phyloP scores from a whole-genome alignment of 2,797 vertebrate species.

The Sternotherus odoratus region DNA sequence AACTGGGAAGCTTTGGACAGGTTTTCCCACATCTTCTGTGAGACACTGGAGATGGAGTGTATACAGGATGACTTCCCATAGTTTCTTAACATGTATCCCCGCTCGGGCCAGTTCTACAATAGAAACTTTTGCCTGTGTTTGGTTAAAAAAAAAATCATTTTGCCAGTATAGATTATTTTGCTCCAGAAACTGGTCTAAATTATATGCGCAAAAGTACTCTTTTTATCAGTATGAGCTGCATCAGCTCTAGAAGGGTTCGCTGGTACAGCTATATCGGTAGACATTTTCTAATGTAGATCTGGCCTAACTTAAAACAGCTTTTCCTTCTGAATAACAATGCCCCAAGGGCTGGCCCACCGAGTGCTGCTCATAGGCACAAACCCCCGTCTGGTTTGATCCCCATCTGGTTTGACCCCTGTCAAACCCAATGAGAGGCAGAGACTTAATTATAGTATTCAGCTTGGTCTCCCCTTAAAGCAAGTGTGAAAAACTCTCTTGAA shows the following conservation, averaged over 20 bases:
- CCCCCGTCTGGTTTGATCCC: too few species aligned
- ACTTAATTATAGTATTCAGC: not conserved
- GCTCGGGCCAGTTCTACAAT: not conserved
- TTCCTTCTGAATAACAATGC: not conserved
- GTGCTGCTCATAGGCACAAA: not conserved
- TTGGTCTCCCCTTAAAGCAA: not conserved
- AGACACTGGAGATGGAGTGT: not conserved
- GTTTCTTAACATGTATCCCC: not conserved
- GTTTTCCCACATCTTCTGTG: not conserved
- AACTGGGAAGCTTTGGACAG: slow-evolving; percentile 12
- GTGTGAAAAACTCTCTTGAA: not conserved
- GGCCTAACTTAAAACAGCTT: not conserved
- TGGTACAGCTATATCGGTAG: not conserved
- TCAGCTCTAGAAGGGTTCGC: not conserved
- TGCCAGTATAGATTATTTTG: not conserved
- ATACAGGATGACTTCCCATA: not conserved
- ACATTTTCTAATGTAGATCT: not conserved
- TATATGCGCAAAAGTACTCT: not conserved
- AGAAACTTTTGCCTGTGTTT: not conserved
- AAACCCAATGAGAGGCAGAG: too few species aligned
- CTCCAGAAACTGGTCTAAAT: not conserved
- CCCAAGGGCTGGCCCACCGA: too few species aligned
- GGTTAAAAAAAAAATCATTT: not conserved
- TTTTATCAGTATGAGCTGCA: not conserved
- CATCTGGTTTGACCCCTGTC: too few species aligned